Percentiles rank a stretch among this genome's conserved stretches.
Conservation (phyloP, 2,797 vertebrate genomes). For the Notoglanidium macrostoma region DNA sequence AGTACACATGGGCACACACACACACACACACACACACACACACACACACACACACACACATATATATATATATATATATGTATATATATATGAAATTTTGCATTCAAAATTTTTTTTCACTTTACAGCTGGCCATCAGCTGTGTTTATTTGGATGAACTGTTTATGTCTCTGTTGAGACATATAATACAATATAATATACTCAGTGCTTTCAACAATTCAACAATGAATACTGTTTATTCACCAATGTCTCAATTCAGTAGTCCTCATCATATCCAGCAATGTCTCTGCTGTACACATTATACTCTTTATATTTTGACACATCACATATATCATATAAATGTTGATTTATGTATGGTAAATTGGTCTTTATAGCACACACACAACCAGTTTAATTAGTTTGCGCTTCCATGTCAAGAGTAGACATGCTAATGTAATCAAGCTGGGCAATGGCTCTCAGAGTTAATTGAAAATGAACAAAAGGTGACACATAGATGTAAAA, state of each 20-base stretch:
- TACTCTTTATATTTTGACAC: constrained; percentile 13
- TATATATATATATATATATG: neutral
- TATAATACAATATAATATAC: constrained; percentile 26
- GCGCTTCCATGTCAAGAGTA: constrained; percentile 54
- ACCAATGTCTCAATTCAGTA: neutral
- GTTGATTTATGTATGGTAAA: constrained; percentile 17
- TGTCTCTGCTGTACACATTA: neutral
- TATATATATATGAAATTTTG: neutral
- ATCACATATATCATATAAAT: neutral
- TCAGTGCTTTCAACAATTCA: neutral
- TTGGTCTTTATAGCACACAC: constrained; percentile 52
- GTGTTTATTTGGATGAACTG: constrained; percentile 51
- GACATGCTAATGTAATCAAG: constrained; percentile 68
- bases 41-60: no score
- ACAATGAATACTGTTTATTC: constrained; percentile 30
- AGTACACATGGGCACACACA: constrained; percentile 31
- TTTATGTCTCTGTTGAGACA: constrained; percentile 26
- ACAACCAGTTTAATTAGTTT: constrained; percentile 52
- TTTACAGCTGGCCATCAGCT: constrained; percentile 26
- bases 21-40: no score
- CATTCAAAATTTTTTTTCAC: neutral
- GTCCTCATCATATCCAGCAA: neutral
- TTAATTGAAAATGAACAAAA: constrained; percentile 74
- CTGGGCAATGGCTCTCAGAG: constrained; percentile 68
- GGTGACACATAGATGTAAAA: constrained; percentile 73